Base-by-base conservation (phyloP, 1,140 invertebrate genomes). In the Euwallacea similis region DNA sequence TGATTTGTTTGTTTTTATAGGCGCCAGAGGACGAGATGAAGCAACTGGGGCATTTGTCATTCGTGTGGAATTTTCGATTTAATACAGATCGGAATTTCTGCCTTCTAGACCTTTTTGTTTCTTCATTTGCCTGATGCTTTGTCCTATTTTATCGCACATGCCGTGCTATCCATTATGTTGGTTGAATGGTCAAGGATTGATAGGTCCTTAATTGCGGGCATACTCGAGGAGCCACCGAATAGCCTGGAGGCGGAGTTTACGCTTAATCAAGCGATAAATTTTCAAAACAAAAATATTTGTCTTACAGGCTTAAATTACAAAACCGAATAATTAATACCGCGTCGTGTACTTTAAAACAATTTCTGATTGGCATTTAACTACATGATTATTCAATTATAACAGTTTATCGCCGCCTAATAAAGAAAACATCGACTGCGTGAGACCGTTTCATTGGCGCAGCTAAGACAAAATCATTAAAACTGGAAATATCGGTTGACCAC, bases 211-310 rank as follows among this genome's bases (percentile, higher is more conserved):
- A 50, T 50, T 13, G 13, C 46, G 46, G 46, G 46, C 46, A 11
- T 50, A 11, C 9, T 50, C 6, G 9, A 13, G 13, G 46, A 50
- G 13, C 13, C 46, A 50, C 46, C 13, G 9, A 50, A 13, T 13
- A 50, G 46, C 9, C 46, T 33, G 21, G 21, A 50, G 9, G 13
- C 13, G 13, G 9, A 59, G 13, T 11, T 41, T 59, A 11, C 10
- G 10, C 16, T 59, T 33, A 59, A 41, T 59, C 56, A 59, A 59
- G 41, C 56, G 46, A 62, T 62, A 62, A 62, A 62, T 62, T 9
- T 44, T 44, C 7, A 62, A 46, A 62, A 62, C 60, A 62, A 62
- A 62, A 62, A 62, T 46, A 62, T 62, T 62, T 62, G 60, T 46
- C 42, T 44, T 62, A 47, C n/a, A 62, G 42, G 21, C 60, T 11